Base-by-base conservation (phyloP, 2,797 vertebrate species). In the Rousettus madagascariensis region DNA sequence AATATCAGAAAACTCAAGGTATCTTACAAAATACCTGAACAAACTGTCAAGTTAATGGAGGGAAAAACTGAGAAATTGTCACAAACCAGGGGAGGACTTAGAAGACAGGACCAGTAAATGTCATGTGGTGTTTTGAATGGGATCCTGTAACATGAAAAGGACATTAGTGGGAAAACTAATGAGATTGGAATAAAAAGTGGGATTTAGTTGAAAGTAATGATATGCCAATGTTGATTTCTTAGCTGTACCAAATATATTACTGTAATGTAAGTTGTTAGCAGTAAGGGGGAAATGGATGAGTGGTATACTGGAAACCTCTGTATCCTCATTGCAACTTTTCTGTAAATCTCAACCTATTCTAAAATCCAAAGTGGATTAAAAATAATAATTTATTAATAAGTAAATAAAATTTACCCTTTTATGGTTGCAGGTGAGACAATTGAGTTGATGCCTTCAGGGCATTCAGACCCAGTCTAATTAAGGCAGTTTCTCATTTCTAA, bases 381-480 rank as follows among this genome's bases (percentile, higher is more conserved):
- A 96, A 59, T 75, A 78, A 88, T 55, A 49, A 92, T 49, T 33
- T 78, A 68, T 63, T 75, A 72, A 59, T 84, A 90, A 33, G 38
- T 80, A 94, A 96, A 89, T 74, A 86, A 94, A 78, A 68, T 53
- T 53, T 59, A 74, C 49, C 12, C 19, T 61, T 89, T 74, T 68
- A 13, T 53, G n/a, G 11, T 87, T 84, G 22, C 51, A 12, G 0
- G 3, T 43, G 69, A 95, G 51, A 91, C 41, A 82, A 63, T 51
- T 93, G 33, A 69, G 26, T 43, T 92, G 41, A 87, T 77, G 36
- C 22, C 68, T 53, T 8, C 71, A 65, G n/a, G 66, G 4, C 57
- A 36, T 55, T 84, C 46, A 93, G 51, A 36, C 30, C 28, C 17
- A 36, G 9, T 93, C 49, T 92, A 83, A 84, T 55, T 68, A 74